Evolutionary conservation across 2,797 vertebrate species (phyloP).

Genomic region (Tympanoctomys barrerae): DNA sequence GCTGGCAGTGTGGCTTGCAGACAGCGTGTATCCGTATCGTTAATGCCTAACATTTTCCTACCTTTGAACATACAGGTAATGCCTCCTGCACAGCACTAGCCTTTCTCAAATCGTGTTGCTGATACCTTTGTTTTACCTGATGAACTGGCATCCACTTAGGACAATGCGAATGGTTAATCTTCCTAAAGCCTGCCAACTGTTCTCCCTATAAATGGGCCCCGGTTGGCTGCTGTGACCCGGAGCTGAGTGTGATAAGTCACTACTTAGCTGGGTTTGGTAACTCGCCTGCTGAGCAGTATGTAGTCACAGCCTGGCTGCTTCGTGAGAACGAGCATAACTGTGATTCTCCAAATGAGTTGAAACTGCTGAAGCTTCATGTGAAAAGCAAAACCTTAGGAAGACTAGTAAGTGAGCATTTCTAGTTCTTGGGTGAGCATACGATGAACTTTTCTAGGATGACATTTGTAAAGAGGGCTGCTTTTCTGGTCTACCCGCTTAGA

Average conservation of each 20-base stretch:
- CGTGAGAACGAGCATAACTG: slow-evolving; percentile 58
- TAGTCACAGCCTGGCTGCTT: slow-evolving; percentile 54
- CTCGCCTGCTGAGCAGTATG: slow-evolving; percentile 27
- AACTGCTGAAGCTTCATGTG: slow-evolving; percentile 55
- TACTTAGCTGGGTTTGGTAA: slow-evolving; percentile 60
- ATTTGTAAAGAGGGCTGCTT: slow-evolving; percentile 8
- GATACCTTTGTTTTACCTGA: slow-evolving; percentile 48
- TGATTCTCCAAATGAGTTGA: slow-evolving; percentile 64
- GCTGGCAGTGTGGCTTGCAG: not conserved
- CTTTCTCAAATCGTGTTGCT: slow-evolving; percentile 42
- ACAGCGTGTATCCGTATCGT: not conserved
- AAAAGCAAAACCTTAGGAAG: slow-evolving; percentile 56
- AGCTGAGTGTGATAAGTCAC: slow-evolving; percentile 59
- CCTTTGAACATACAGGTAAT: not conserved
- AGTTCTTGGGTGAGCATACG: slow-evolving; percentile 29
- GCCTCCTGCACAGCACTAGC: not conserved
- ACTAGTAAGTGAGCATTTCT: slow-evolving; percentile 70
- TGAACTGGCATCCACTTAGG: not conserved
- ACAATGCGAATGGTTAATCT: slow-evolving; percentile 69
- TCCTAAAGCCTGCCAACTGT: slow-evolving; percentile 48
- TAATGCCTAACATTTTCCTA: not conserved
- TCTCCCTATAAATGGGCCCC: slow-evolving; percentile 26
- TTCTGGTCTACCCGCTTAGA: slow-evolving; percentile 15
- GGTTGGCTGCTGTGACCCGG: slow-evolving; percentile 64
- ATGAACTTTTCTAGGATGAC: slow-evolving; percentile 51